These are phyloP conservation scores for Listrodromus nycthemerus DNA, from an alignment of 2,888 invertebrate genomes.

Conservation along the genomic window DNA sequence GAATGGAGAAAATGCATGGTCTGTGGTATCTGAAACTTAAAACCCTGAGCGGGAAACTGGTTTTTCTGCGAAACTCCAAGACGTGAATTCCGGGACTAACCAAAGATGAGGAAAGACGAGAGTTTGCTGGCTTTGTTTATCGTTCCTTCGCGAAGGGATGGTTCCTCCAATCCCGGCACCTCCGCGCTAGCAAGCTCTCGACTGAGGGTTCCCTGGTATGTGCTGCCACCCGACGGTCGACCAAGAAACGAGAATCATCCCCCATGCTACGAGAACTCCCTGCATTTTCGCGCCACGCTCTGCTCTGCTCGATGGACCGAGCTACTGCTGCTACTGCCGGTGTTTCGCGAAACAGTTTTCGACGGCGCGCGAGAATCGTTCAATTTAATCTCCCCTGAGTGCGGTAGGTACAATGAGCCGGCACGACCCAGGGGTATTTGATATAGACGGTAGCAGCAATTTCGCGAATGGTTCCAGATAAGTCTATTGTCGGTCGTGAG, in stretches of 20 bases:
- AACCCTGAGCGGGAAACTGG: not conserved
- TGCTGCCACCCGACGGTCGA: slow-evolving; percentile 80
- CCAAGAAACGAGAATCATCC: slow-evolving; percentile 72
- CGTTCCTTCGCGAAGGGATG: not conserved
- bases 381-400: slow-evolving; percentile 64
- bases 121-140: not conserved
- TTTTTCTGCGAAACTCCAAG: not conserved
- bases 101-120: not conserved
- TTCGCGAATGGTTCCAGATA: slow-evolving; percentile 40
- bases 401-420: slow-evolving; percentile 59
- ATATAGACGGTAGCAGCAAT: slow-evolving; percentile 37
- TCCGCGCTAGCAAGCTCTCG: slow-evolving; percentile 20
- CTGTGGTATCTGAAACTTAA: not conserved
- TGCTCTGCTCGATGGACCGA: slow-evolving; percentile 63
- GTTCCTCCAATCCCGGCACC: too few relatives aligned
- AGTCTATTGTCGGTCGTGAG: slow-evolving; percentile 43
- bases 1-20: not conserved
- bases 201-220: slow-evolving; percentile 69
- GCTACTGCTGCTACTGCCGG: slow-evolving; percentile 56
- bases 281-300: slow-evolving; percentile 60
- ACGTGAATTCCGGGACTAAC: not conserved
- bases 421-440: slow-evolving; percentile 24
- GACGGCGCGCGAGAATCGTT: slow-evolving; percentile 60
- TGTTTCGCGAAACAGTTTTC: slow-evolving; percentile 59
- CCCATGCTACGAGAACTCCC: slow-evolving; percentile 56